Conservation (phyloP, 2,888 invertebrate genomes). For the Cancer borealis region DNA sequence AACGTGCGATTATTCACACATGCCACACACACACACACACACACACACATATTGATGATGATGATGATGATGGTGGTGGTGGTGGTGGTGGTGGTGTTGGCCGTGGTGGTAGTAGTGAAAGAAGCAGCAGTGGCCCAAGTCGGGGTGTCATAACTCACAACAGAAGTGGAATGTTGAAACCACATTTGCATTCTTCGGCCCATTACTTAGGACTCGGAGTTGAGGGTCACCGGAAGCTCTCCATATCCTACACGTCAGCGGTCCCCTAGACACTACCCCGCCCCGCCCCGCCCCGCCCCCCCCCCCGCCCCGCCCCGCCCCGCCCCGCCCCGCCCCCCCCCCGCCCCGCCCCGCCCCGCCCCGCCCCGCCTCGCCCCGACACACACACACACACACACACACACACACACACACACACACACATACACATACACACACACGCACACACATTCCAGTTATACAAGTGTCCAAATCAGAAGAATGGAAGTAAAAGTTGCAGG, state of each 20-base stretch:
- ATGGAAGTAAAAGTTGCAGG: neutral
- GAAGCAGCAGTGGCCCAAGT: neutral
- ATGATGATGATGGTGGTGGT: neutral
- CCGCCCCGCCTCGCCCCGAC: too few species aligned
- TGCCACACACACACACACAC: constrained; percentile 14
- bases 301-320: neutral
- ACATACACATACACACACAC: neutral
- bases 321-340: neutral
- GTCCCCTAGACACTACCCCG: neutral
- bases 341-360: neutral
- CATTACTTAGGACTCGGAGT: neutral
- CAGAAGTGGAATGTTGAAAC: constrained; percentile 42
- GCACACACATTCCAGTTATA: neutral
- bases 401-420: neutral
- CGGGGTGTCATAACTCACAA: constrained; percentile 23
- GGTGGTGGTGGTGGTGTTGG: neutral
- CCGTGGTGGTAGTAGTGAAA: neutral
- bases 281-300: neutral
- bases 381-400: neutral
- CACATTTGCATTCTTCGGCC: constrained; percentile 49
- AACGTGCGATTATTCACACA: constrained; percentile 2
- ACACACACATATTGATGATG: neutral
- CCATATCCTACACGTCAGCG: constrained; percentile 37
- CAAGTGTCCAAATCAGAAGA: neutral
- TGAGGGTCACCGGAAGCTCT: constrained; percentile 5